Conservation (phyloP, 2,888 invertebrate genomes). For the Athalia rosae region DNA sequence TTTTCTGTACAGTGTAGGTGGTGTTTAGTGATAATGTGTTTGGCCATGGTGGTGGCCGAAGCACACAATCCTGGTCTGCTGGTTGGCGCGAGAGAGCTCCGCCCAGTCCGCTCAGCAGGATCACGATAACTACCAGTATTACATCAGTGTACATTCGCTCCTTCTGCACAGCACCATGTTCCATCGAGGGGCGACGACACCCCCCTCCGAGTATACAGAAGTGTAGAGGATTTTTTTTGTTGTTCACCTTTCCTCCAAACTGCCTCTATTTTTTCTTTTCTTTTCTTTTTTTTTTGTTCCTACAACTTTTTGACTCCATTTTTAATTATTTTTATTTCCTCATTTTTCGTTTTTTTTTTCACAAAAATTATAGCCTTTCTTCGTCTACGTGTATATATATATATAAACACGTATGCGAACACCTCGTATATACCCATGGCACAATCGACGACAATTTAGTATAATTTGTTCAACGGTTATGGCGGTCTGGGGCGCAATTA, state of each 20-base stretch:
- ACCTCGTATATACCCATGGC: background rate
- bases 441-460: slow-evolving; percentile 17
- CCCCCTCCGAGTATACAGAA: slow-evolving; percentile 8
- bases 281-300: background rate
- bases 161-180: no score
- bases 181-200: slow-evolving; percentile 51
- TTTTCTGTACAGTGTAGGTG: slow-evolving; percentile 50
- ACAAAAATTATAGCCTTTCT: no score
- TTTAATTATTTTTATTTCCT: no score
- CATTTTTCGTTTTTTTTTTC: no score
- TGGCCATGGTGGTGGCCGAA: slow-evolving; percentile 63
- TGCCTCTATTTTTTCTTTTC: background rate
- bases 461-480: slow-evolving; percentile 10
- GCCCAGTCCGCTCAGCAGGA: slow-evolving; percentile 59
- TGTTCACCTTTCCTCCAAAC: slow-evolving; percentile 39
- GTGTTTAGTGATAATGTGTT: slow-evolving; percentile 64
- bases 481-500: background rate
- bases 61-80: slow-evolving; percentile 61
- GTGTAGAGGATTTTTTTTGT: no score
- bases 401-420: no score
- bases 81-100: slow-evolving; percentile 68
- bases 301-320: no score
- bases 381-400: no score
- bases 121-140: slow-evolving; percentile 67
- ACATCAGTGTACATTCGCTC: slow-evolving; percentile 61